Evolutionary conservation across 2,888 invertebrate genomes (phyloP), one percentile per base, ranked within the genome.

Genomic region (Stenodera caucasica): DNA sequence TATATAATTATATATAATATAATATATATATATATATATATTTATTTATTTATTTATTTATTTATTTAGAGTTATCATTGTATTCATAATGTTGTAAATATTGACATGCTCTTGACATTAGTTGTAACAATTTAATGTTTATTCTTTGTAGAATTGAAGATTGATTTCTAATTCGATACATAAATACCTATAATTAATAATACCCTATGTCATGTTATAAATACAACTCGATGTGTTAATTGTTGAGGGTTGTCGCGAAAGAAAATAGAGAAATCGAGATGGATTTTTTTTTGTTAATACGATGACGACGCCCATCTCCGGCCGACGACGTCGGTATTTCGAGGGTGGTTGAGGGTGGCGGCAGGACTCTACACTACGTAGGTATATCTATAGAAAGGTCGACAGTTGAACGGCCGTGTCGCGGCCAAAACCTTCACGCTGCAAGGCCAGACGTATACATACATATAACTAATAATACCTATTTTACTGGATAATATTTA

Each of bases 401-500:
- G 74, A 64, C 72, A 67, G 73, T 72, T 74, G 70, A 71, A 72
- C 68, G 73, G 67, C 73, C 73, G 72, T 65, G 68, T 65, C 72
- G 60, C 72, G 72, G 71, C 73, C 75, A 72, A 74, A 76, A 74
- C 76, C 76, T 76, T 75, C 74, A 69, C 72, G 64, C 68, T 72
- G 74, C 75, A 75, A 75, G 75, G 76, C 72, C 76, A 76, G 73
- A 75, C 73, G 71, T 74, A 74, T n/a, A 26, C 7, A 26, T 26
- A 26, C 72, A n/a, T n/a, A 74, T 75, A 75, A 73, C 73, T 72
- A 75, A 73, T 71, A 72, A 49, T 62, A 62, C 57, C 61, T 65
- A 67, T 69, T 65, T 69, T 68, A 61, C 65, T 66, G 68, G 61
- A 61, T 64, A 63, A 55, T 63, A 61, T 66, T 63, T 57, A 57